Conservation (phyloP, 2,888 invertebrate genomes). For the Apamea monoglypha region DNA sequence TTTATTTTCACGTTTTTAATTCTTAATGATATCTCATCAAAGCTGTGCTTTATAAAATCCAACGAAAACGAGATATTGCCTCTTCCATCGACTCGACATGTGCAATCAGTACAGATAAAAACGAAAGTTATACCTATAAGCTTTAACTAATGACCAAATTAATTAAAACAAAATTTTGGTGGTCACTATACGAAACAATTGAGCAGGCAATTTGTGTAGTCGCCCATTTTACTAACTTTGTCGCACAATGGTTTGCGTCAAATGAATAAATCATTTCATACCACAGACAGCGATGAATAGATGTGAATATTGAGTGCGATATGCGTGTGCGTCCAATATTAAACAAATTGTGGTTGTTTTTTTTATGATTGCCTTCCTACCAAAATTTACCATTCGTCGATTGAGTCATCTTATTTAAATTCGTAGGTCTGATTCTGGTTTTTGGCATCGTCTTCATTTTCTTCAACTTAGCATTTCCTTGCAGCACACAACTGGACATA, state of each 20-base stretch:
- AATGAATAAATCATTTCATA: slow-evolving; percentile 78
- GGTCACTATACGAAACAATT: slow-evolving; percentile 43
- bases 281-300: slow-evolving; percentile 72
- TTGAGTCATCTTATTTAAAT: slow-evolving; percentile 15
- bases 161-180: slow-evolving; percentile 35
- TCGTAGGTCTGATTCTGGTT: not conserved
- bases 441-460: not conserved
- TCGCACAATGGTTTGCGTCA: slow-evolving; percentile 70
- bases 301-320: slow-evolving; percentile 74
- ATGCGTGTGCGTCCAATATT: slow-evolving; percentile 68
- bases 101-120: not conserved
- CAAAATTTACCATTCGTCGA: not conserved
- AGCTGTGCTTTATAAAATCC: too few species aligned
- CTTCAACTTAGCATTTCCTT: not conserved
- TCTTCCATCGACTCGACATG: too few species aligned
- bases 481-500: too few species aligned
- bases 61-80: not conserved
- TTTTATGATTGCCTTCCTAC: slow-evolving; percentile 24
- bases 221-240: slow-evolving; percentile 60
- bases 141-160: slow-evolving; percentile 31
- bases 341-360: slow-evolving; percentile 65
- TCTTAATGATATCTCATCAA: not conserved
- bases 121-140: not conserved
- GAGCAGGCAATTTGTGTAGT: slow-evolving; percentile 63
- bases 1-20: not conserved